Evolutionary conservation across 2,113 vertebrate species (phyloP).

Genomic region (Argyrosomus japonicus): DNA sequence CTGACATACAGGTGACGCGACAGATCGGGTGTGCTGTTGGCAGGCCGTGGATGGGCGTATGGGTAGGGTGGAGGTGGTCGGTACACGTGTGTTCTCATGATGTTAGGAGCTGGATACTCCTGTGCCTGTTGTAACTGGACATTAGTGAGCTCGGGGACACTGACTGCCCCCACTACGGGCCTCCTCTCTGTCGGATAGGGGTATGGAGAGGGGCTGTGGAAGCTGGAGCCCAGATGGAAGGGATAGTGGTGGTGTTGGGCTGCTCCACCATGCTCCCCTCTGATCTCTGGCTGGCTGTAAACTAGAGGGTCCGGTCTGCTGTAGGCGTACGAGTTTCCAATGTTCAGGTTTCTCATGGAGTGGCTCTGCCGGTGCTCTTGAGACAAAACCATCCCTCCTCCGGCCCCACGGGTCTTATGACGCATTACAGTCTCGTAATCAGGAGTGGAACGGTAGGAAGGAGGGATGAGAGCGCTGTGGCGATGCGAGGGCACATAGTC

Average conservation of each 20-base stretch:
- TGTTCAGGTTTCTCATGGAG: conserved; percentile 96
- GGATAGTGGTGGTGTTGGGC: conserved; percentile 84
- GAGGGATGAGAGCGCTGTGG: conserved; percentile 94
- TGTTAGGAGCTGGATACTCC: conserved; percentile 94
- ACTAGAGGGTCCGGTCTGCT: conserved; percentile 94
- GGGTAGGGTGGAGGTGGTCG: conserved; percentile 94
- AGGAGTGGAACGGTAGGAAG: conserved; percentile 95
- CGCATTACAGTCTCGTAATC: conserved; percentile 98
- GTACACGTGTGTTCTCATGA: conserved; percentile 96
- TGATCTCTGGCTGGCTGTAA: conserved; percentile 98
- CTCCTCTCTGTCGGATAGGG: conserved; percentile 90
- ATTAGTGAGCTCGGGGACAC: conserved; percentile 96
- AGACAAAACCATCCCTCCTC: conserved; percentile 82
- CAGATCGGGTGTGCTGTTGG: conserved; percentile 97
- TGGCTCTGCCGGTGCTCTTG: conserved; percentile 91
- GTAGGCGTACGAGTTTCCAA: conserved; percentile 94
- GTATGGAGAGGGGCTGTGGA: conserved; percentile 92
- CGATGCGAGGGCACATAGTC: conserved; percentile 94
- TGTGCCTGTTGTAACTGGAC: conserved; percentile 95
- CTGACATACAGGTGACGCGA: conserved; percentile 94
- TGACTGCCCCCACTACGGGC: conserved; percentile 94
- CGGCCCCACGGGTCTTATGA: conserved; percentile 88
- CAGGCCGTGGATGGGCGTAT: conserved; percentile 89
- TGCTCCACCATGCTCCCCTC: conserved; percentile 89
- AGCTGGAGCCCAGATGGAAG: conserved; percentile 93